Conservation (phyloP, 1,140 invertebrate species). For the Lepeophtheirus salmonis region DNA sequence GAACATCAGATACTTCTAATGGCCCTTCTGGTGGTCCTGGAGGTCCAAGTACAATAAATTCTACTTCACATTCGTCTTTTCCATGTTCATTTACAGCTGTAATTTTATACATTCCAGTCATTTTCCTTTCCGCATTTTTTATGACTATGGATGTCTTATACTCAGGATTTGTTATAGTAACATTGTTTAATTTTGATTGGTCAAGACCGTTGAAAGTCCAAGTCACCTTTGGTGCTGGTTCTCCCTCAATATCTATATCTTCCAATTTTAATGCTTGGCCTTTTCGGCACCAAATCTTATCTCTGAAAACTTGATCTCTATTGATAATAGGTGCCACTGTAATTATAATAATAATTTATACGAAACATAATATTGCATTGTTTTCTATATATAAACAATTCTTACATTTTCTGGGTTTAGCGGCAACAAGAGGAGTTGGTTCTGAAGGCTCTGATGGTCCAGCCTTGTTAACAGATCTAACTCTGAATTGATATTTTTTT, state of each 20-base stretch:
- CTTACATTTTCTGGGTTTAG: slow-evolving; percentile 74
- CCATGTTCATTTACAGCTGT: slow-evolving; percentile 80
- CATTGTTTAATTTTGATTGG: slow-evolving; percentile 21
- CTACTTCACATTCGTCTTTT: slow-evolving; percentile 76
- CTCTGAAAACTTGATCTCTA: slow-evolving; percentile 66
- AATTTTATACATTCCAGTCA: slow-evolving; percentile 76
- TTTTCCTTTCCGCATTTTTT: slow-evolving; percentile 52
- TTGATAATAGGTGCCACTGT: slow-evolving; percentile 75
- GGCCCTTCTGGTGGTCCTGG: slow-evolving; percentile 85
- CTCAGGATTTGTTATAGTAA: slow-evolving; percentile 64
- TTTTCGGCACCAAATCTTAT: slow-evolving; percentile 52
- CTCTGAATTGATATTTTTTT: slow-evolving; percentile 83
- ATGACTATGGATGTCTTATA: slow-evolving; percentile 73
- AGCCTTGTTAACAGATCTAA: slow-evolving; percentile 81
- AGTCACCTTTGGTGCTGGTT: slow-evolving; percentile 74
- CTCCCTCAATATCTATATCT: slow-evolving; percentile 70
- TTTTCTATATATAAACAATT: slow-evolving; percentile 19
- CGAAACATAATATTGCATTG: not conserved
- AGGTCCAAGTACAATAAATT: slow-evolving; percentile 78
- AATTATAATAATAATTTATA: slow-evolving; percentile 22
- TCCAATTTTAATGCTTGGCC: slow-evolving; percentile 77
- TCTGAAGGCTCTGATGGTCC: slow-evolving; percentile 75
- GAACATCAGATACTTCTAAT: slow-evolving; percentile 70
- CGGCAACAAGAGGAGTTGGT: slow-evolving; percentile 60
- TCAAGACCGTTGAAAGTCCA: slow-evolving; percentile 49